A percentile compares a stretch with the other conserved stretches of the same genome.
phyloP scores from a whole-genome alignment of 2,113 vertebrate species.

The Physeter macrocephalus region DNA sequence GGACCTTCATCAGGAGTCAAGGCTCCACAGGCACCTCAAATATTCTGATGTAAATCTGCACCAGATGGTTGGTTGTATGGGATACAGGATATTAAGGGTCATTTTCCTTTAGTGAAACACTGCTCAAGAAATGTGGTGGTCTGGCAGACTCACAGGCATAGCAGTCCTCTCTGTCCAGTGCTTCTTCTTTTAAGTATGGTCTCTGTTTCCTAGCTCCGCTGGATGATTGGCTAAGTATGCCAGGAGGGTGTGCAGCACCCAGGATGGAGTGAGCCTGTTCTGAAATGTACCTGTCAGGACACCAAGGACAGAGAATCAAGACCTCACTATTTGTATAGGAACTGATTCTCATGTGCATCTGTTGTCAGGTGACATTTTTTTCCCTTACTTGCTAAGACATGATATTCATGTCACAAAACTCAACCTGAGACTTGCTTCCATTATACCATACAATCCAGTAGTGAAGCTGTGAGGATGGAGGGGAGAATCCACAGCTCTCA shows the following conservation, averaged over 20 bases:
- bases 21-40: background rate
- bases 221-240: background rate
- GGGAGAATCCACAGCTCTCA: no score
- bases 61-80: background rate
- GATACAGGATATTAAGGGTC: background rate
- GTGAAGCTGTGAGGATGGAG: background rate
- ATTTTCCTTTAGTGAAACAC: background rate
- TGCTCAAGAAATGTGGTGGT: background rate
- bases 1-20: background rate
- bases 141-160: fast-evolving
- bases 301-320: background rate
- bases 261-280: background rate
- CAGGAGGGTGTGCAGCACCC: fast-evolving
- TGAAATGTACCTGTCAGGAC: background rate
- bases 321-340: background rate
- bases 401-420: background rate
- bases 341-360: background rate
- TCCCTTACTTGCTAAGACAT: background rate
- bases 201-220: background rate
- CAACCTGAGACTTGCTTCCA: background rate
- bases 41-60: background rate
- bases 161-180: background rate
- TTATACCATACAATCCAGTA: no score
- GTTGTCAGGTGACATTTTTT: background rate
- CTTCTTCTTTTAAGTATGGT: no score